These are phyloP conservation scores for Liposcelis brunnea DNA, from an alignment of 2,888 invertebrate species.

Conservation along the genomic window DNA sequence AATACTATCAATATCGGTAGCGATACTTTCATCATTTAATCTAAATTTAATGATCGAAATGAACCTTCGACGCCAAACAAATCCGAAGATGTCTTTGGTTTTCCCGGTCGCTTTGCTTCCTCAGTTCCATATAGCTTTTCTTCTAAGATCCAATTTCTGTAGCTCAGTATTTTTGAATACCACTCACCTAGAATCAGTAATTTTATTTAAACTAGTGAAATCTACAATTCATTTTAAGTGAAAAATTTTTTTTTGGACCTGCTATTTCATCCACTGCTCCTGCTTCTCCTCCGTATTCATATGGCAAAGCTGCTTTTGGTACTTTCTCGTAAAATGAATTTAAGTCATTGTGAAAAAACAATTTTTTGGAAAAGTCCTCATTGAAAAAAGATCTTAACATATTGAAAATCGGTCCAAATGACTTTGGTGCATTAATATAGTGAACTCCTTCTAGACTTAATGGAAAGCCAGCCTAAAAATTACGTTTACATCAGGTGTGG, in stretches of 20 bases:
- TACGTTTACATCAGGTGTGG: too few relatives aligned
- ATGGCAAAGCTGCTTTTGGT: constrained; percentile 5
- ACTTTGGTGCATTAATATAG: constrained; percentile 36
- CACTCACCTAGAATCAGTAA: constrained; percentile 29
- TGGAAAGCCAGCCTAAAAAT: constrained; percentile 35
- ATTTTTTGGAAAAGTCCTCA: constrained; percentile 8
- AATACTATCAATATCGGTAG: too few relatives aligned
- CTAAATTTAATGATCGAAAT: constrained; percentile 33
- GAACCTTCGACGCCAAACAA: constrained; percentile 37
- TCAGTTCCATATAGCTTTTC: constrained; percentile 30
- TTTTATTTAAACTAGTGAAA: too few relatives aligned
- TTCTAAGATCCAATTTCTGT: constrained; percentile 33
- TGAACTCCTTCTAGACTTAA: constrained; percentile 38
- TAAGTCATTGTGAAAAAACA: constrained; percentile 3
- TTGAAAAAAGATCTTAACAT: constrained; percentile 10
- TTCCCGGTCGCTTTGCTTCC: constrained; percentile 33
- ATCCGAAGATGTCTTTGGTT: constrained; percentile 33
- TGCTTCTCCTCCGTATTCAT: constrained; percentile 9
- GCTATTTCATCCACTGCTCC: constrained; percentile 3
- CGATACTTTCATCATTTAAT: constrained; percentile 21
- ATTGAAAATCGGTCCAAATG: constrained; percentile 9
- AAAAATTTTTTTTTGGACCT: constrained; percentile 2
- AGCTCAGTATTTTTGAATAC: constrained; percentile 32
- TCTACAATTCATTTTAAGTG: too few relatives aligned
- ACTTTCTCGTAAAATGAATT: neutral